phyloP scores from a whole-genome alignment of 2,113 vertebrate genomes.

The Melanerpes aurifrons region DNA sequence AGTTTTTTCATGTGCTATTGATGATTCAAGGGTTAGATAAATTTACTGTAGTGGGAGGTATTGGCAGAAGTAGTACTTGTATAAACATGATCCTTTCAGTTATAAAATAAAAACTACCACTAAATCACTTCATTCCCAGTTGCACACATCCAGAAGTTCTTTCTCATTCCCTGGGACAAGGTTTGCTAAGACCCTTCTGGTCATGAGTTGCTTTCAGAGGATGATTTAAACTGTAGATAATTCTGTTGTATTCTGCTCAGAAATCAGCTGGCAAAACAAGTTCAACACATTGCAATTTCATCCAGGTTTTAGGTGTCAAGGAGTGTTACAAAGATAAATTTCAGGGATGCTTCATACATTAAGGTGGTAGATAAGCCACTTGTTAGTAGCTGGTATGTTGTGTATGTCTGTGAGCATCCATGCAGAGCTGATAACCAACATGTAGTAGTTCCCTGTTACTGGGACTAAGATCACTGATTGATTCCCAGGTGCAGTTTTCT shows the following conservation, averaged over 20 bases:
- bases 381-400: not conserved
- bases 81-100: conserved; percentile 62
- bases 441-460: not conserved
- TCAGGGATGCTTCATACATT: not conserved
- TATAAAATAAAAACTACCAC: conserved; percentile 37
- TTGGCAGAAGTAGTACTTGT: conserved; percentile 54
- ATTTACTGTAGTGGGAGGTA: conserved; percentile 63
- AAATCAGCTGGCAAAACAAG: not conserved
- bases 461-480: not conserved
- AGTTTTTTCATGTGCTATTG: conserved; percentile 49
- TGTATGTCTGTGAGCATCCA: not conserved
- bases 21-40: conserved; percentile 68
- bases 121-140: conserved; percentile 41
- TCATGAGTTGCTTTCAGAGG: not conserved
- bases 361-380: not conserved
- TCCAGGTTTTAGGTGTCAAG: not conserved
- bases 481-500: not conserved
- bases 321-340: not conserved
- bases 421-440: not conserved
- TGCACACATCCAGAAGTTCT: conserved; percentile 33
- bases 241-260: not conserved
- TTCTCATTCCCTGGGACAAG: not conserved
- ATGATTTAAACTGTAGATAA: conserved; percentile 14
- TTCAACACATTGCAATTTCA: not conserved
- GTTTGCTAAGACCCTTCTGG: conserved; percentile 30